Evolutionary conservation across 1,140 invertebrate genomes (phyloP), one percentile per base, ranked within the genome.

Genomic region (Teleopsis dalmanni): DNA sequence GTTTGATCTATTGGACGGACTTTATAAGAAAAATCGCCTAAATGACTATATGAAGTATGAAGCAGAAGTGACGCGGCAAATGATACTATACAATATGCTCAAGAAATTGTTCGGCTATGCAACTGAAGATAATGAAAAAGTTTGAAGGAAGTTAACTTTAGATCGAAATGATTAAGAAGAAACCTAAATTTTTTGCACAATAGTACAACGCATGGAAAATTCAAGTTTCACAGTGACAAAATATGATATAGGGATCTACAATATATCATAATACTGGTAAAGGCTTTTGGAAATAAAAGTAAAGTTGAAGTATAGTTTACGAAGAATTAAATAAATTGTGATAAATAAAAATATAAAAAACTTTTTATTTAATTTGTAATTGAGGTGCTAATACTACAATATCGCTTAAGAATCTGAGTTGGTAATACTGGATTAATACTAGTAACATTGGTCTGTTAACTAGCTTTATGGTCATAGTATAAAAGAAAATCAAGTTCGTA

Each of bases 21-120:
- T 67, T 16, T 67, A 59, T 18, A 56, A 58, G 43, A 50, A 62
- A 51, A 47, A 67, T 40, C 61, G 64, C 5, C 48, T 67, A 27
- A 41, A 57, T 36, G 64, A 67, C 41, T 67, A 65, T 18, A 67
- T 67, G 59, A 58, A 55, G 26, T 67, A 67, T 34, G 64, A 67
- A 44, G 54, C 61, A 43, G 61, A 64, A 54, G 64, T 67, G 43
- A 64, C 64, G 34, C 54, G 58, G 43, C 64, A 67, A 64, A 61
- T 67, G 64, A 59, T 67, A 35, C 53, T 67, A 51, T 67, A 67
- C 37, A 67, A 59, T 31, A 59, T 67, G 64, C 46, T 67, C 4
- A 67, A 67, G 54, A 54, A 59, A 41, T 45, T 67, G 43, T 65
- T 67, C 44, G 64, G 64, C 34, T 65, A 65, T 48, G 48, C 58